phyloP scores from a whole-genome alignment of 2,888 invertebrate species.

The Scaptomyza caliginosa region DNA sequence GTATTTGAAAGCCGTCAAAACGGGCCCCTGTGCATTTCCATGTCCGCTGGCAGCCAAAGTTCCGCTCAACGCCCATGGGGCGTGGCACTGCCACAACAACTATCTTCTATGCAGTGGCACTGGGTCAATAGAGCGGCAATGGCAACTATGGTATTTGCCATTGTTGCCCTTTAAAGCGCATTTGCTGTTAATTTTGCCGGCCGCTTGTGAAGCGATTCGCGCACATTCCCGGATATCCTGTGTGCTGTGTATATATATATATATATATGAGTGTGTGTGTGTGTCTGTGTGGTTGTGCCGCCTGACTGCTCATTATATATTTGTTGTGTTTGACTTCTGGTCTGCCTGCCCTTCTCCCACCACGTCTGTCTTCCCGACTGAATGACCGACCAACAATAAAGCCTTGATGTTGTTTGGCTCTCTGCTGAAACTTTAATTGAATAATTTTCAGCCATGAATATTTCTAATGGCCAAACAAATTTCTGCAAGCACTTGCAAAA shows the following conservation, averaged over 20 bases:
- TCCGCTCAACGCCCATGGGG: conserved; percentile 35
- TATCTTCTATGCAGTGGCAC: conserved; percentile 53
- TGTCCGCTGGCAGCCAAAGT: conserved; percentile 53
- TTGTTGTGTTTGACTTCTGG: conserved; percentile 66
- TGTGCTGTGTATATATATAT: conserved; percentile 13
- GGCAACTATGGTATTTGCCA: conserved; percentile 60
- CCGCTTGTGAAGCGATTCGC: conserved; percentile 70
- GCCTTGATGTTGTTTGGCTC: conserved; percentile 18
- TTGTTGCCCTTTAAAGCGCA: conserved; percentile 78
- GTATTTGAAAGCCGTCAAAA: conserved; percentile 46
- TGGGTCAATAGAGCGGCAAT: conserved; percentile 74
- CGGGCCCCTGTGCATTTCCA: conserved; percentile 47
- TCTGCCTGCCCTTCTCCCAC: conserved; percentile 19
- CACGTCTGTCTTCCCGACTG: neutral
- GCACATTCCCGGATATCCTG: conserved; percentile 73
- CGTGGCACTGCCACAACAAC: conserved; percentile 27
- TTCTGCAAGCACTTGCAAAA: conserved; percentile 71
- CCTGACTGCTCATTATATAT: conserved; percentile 74
- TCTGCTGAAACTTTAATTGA: conserved; percentile 72
- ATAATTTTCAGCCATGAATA: conserved; percentile 77
- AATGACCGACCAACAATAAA: conserved; percentile 2
- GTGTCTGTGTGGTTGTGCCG: conserved; percentile 38
- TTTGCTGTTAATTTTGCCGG: conserved; percentile 78
- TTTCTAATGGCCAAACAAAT: conserved; percentile 79
- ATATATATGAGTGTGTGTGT: conserved; percentile 10